Evolutionary conservation across 2,888 invertebrate species (phyloP), one percentile per base, ranked within the genome.

Genomic region (Eutolmus rufibarbis): DNA sequence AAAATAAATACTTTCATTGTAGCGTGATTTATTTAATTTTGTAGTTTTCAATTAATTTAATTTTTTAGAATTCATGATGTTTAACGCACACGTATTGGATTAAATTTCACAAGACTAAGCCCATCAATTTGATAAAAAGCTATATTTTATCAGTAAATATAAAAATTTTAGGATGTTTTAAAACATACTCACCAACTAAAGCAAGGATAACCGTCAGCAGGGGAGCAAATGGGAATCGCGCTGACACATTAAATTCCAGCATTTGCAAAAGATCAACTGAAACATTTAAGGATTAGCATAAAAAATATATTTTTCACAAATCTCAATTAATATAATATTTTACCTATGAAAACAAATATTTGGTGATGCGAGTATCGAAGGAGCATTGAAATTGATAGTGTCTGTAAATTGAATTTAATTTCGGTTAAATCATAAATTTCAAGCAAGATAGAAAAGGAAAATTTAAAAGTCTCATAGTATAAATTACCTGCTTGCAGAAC

Each of bases 361-460:
- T 99, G 99, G 93, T 99, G 99, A 93, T 99, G 99, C 14, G 99
- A 99, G 93, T 99, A 99, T 84, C 99, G 96, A 90, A 99, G 94
- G 90, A 99, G 94, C 97, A 99, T 99, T 74, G 99, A 99, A 90
- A 99, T 98, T 77, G 98, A 98, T 89, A 99, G 97, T 40, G 99
- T 99, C 99, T 99, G 95, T 88, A 97, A 96, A 91, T 43, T 43
- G 16, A 46, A 46, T 56, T 34, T 34, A 79, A 37, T 9, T 66
- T 79, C 12, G 5, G 14, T 86, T 12, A 56, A 77, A n/a, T 66
- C 77, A 19, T 85, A 19, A 34, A 19, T 34, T 37, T 56, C 2
- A 19, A 14, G 16, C n/a, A 40, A 40, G 5, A 19, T 74, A 66
- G 3, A 51, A 84, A 37, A 14, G 31, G 0, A 34, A 81, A 56